These are phyloP conservation scores for Hyperoplus lanceolatus DNA, from an alignment of 2,797 vertebrate species.

Conservation along the genomic window DNA sequence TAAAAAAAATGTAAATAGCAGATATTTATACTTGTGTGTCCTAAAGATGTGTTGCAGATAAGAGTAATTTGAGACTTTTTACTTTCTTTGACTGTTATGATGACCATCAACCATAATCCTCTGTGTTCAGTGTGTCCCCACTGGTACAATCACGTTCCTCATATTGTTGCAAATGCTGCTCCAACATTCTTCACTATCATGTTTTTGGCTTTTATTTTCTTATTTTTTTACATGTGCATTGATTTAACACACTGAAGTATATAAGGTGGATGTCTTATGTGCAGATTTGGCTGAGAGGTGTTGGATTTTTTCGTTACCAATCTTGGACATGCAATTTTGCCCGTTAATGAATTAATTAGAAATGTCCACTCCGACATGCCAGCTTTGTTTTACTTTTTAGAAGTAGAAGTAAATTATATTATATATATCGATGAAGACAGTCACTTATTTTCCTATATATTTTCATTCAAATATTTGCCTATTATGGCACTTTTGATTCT, in stretches of 20 bases:
- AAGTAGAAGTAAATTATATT: constrained; percentile 34
- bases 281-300: constrained; percentile 46
- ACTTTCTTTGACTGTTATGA: constrained; percentile 88
- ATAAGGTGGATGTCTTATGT: constrained; percentile 42
- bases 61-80: constrained; percentile 79
- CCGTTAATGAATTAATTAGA: constrained; percentile 37
- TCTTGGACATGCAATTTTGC: constrained; percentile 60
- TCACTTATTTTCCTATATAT: constrained; percentile 50
- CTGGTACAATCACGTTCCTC: constrained; percentile 64
- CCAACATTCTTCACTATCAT: constrained; percentile 57
- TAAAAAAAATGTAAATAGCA: constrained; percentile 83
- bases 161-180: constrained; percentile 76
- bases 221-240: constrained; percentile 5
- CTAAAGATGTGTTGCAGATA: constrained; percentile 80
- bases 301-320: constrained; percentile 55
- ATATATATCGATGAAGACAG: constrained; percentile 48
- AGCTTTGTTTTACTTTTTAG: constrained; percentile 17
- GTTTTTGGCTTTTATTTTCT: constrained; percentile 23
- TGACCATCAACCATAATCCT: constrained; percentile 63
- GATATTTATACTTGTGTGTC: constrained; percentile 87
- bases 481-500: constrained; percentile 46
- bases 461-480: constrained; percentile 40
- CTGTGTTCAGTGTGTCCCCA: constrained; percentile 68
- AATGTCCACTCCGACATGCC: constrained; percentile 16
- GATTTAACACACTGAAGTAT: constrained; percentile 36